Base-by-base conservation (phyloP, 2,888 invertebrate species). In the Hirudinaria manillensis region DNA sequence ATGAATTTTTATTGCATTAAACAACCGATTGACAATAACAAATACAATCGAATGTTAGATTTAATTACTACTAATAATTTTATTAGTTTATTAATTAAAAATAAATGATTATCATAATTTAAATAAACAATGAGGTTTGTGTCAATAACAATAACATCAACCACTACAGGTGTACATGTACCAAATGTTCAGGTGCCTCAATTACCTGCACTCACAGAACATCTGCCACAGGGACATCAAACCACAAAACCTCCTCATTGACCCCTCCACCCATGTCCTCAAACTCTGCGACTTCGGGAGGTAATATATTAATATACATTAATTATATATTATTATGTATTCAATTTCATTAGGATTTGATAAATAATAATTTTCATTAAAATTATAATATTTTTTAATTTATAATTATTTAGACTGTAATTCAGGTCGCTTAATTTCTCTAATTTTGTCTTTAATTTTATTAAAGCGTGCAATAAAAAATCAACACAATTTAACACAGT, bases 141-240 rank as follows among this genome's bases (percentile, higher is more conserved):
- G n/a, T n/a, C n/a, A n/a, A 45, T 45, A 45, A 45, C 13, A 16
- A 45, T 6, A 45, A 10, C 45, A 4, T n/a, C 1, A 45, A 61
- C 10, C 21, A 27, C 88, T 89, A 72, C 89, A 95, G 94, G 90
- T 98, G 87, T 98, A 97, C 88, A 97, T 97, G 95, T 98, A 97
- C 89, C 98, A 99, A 90, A 90, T 99, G 89, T 98, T 99, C 89
- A 91, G 98, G 87, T 95, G 96, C 87, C 90, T 99, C 88, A 97
- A 96, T 83, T 99, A 99, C 89, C 98, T 99, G 87, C 99, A 99
- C 88, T 94, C 94, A 84, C 89, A 95, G 87, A 98, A 97, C 82
- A 95, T 98, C 85, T 98, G 99, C 87, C 99, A 99, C 89, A 91
- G 99, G 87, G 99, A 99, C 88, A 99, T 99, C 85, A 99, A 99